phyloP scores from a whole-genome alignment of 2,888 invertebrate species.

The Andricus curvator region DNA sequence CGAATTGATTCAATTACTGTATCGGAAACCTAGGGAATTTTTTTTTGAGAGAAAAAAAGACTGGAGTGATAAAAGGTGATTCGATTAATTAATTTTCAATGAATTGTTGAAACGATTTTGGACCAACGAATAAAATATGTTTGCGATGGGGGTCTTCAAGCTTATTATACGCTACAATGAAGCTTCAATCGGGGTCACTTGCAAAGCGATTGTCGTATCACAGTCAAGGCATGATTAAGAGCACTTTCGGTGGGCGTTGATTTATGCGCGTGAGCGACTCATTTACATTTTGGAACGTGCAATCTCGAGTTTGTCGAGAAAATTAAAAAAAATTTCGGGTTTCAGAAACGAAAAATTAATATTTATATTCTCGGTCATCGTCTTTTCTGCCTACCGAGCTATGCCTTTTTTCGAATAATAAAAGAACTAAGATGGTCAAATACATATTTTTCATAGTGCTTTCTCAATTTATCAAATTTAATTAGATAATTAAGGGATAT shows the following conservation, averaged over 20 bases:
- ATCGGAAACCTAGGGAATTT: neutral
- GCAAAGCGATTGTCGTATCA: conserved; percentile 64
- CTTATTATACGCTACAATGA: conserved; percentile 66
- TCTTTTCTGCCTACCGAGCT: conserved; percentile 25
- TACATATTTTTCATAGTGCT: neutral
- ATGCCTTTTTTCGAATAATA: neutral
- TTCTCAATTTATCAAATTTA: neutral
- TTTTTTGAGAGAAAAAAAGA: neutral
- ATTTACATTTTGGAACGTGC: conserved; percentile 47
- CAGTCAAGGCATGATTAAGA: conserved; percentile 63
- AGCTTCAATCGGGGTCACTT: conserved; percentile 64
- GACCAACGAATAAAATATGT: conserved; percentile 42
- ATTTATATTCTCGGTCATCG: conserved; percentile 30
- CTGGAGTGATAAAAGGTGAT: neutral
- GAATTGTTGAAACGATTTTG: conserved; percentile 3
- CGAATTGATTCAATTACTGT: neutral
- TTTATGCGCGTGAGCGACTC: conserved; percentile 49
- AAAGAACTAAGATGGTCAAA: neutral
- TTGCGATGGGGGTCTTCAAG: conserved; percentile 59
- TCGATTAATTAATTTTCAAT: neutral
- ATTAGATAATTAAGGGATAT: neutral
- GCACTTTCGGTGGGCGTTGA: conserved; percentile 52
- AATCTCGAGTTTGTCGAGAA: neutral
- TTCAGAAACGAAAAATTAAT: neutral
- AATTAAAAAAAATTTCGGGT: conserved; percentile 10